These are phyloP conservation scores for Lycocerus yunnanus DNA, from an alignment of 2,888 invertebrate species.

Conservation along the genomic window DNA sequence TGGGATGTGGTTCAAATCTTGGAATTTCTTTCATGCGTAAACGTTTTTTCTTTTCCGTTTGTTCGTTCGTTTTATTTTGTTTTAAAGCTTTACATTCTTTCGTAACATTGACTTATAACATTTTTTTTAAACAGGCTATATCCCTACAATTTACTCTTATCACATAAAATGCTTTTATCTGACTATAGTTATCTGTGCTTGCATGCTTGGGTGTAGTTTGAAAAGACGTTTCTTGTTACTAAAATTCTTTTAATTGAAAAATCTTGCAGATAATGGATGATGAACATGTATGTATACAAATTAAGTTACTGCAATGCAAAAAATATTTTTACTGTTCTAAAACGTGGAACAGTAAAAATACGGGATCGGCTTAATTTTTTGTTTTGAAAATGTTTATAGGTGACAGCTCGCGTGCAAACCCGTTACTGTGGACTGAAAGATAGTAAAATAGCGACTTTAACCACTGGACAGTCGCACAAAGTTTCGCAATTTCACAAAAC, in stretches of 20 bases:
- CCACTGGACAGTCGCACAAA: slow-evolving; percentile 86
- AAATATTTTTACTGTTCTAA: slow-evolving; percentile 34
- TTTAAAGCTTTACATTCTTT: no score
- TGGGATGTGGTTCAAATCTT: no score
- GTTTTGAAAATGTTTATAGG: slow-evolving; percentile 40
- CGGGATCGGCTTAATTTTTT: slow-evolving; percentile 43
- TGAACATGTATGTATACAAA: slow-evolving; percentile 11
- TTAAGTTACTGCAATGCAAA: slow-evolving; percentile 16
- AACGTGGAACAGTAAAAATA: slow-evolving; percentile 40
- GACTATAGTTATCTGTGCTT: neutral
- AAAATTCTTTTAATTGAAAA: neutral
- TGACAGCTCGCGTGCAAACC: slow-evolving; percentile 61
- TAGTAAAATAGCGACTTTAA: slow-evolving; percentile 86
- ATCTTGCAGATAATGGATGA: neutral
- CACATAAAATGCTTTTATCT: no score
- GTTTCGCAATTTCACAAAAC: slow-evolving; percentile 95
- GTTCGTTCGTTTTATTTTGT: no score
- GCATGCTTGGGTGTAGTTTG: neutral
- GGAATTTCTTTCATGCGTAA: no score
- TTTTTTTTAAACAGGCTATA: no score
- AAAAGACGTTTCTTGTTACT: neutral
- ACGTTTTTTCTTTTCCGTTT: no score
- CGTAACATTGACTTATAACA: no score
- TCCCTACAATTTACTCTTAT: no score
- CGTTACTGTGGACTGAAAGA: slow-evolving; percentile 88